Evolutionary conservation across 2,113 vertebrate genomes (phyloP).

Genomic region (Atlantisia rogersi): DNA sequence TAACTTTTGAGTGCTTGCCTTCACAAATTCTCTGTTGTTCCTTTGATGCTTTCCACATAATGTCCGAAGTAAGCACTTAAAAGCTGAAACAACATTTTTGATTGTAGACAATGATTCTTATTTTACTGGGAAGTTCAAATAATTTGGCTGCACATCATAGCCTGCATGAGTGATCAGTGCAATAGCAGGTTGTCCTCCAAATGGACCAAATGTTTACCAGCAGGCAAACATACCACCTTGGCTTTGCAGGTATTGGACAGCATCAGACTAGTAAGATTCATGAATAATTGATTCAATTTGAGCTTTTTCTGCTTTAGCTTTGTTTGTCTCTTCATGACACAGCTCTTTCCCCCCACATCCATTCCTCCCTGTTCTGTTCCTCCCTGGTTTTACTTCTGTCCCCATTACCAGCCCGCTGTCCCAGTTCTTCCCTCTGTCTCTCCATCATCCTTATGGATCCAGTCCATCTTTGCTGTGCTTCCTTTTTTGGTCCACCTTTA

Average conservation of each 20-base stretch:
- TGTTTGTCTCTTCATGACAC: not conserved
- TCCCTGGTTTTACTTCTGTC: not conserved
- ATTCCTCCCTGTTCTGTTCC: not conserved
- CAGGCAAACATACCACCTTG: rapidly evolving
- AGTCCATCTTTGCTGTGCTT: not conserved
- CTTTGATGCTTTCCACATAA: not conserved
- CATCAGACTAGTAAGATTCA: not conserved
- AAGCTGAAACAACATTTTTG: not conserved
- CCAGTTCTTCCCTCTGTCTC: not conserved
- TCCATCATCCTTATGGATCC: not conserved
- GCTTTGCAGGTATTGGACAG: not conserved
- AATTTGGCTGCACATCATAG: not conserved
- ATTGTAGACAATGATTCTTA: not conserved
- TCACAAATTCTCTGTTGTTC: not conserved
- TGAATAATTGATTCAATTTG: not conserved
- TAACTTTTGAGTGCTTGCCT: not conserved
- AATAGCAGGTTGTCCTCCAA: not conserved
- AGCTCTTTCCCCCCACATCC: not conserved
- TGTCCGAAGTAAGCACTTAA: not conserved
- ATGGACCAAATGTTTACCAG: not conserved
- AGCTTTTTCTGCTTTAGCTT: not conserved
- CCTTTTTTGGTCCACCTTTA: not conserved
- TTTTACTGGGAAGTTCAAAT: not conserved
- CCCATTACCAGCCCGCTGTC: not conserved
- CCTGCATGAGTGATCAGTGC: not conserved